Base-by-base conservation (phyloP, 2,113 vertebrate species). In the Apaloderma vittatum region DNA sequence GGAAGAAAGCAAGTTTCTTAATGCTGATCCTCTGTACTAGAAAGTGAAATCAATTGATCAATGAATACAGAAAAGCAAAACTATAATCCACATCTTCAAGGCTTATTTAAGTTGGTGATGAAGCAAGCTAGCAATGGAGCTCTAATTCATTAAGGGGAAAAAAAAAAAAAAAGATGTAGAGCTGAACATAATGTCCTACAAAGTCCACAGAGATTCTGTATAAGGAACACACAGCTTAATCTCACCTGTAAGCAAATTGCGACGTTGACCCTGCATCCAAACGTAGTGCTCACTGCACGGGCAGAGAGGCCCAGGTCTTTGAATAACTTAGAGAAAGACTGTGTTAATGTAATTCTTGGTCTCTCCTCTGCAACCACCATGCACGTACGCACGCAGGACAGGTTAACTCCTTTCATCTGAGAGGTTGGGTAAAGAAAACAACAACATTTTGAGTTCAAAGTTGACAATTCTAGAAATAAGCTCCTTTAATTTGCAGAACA, bases 351-450 rank as follows among this genome's bases (percentile, higher is more conserved):
- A 36, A 99, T 99, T 58, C 99, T 98, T 0, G 99, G 99, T 51
- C 99, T 98, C 96, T 99, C 99, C 98, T 99, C 99, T 1, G 99
- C 99, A 3, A 99, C 99, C 96, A 99, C 99, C 99, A 99, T 99
- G 97, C 99, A 99, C 0, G 99, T 99, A 6, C 99, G 98, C 85
- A 99, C 99, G 0, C 99, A 99, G 0, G 99, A 99, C 96, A 99
- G 98, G 97, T 99, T 99, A 46, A 99, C 98, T 27, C 99, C 99
- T 80, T 99, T 98, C 94, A 98, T 90, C 99, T 99, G 86, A 32
- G 19, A 66, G 17, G 10, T 20, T 1, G 2, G 23, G 26, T 30
- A 32, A 34, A 90, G 13, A 90, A 57, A 86, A 67, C 30, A 62
- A 40, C 29, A 67, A 26, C 8, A 7, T 6, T 62, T 51, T 66